A percentile compares a stretch with the other conserved stretches of the same genome.
phyloP scores from a whole-genome alignment of 2,797 vertebrate genomes.

The Amphiprion clarkii region DNA sequence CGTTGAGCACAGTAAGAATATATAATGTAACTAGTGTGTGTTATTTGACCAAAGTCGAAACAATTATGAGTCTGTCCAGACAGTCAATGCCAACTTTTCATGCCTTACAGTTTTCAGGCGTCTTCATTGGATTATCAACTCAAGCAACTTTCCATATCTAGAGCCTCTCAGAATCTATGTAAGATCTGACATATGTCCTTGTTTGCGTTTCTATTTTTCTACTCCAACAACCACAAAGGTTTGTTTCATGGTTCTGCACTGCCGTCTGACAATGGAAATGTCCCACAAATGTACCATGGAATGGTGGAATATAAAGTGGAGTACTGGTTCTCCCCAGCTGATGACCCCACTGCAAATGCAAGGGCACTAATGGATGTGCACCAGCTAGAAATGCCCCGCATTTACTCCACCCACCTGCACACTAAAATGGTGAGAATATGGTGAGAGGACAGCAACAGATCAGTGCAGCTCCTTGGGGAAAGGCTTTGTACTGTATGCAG shows the following conservation, averaged over 20 bases:
- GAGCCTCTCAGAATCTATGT: background rate
- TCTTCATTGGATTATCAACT: background rate
- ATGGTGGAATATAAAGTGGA: constrained; percentile 30
- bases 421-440: constrained; percentile 33
- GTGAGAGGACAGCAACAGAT: constrained; percentile 33
- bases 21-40: no score
- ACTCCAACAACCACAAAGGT: constrained; percentile 2
- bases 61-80: background rate
- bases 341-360: constrained; percentile 65
- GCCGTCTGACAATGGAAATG: constrained; percentile 18
- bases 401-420: constrained; percentile 55
- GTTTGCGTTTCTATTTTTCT: background rate
- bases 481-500: background rate
- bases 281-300: constrained; percentile 17
- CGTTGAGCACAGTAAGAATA: no score
- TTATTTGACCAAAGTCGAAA: background rate
- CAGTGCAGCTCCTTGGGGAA: constrained; percentile 28
- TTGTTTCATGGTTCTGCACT: background rate
- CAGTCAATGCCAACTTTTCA: no score
- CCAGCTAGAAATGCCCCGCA: constrained; percentile 39
- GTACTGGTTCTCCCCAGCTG: constrained; percentile 50
- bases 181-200: background rate
- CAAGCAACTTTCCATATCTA: background rate
- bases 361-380: constrained; percentile 78
- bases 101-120: background rate